phyloP scores from a whole-genome alignment of 2,113 vertebrate species.

The Numenius arquata region DNA sequence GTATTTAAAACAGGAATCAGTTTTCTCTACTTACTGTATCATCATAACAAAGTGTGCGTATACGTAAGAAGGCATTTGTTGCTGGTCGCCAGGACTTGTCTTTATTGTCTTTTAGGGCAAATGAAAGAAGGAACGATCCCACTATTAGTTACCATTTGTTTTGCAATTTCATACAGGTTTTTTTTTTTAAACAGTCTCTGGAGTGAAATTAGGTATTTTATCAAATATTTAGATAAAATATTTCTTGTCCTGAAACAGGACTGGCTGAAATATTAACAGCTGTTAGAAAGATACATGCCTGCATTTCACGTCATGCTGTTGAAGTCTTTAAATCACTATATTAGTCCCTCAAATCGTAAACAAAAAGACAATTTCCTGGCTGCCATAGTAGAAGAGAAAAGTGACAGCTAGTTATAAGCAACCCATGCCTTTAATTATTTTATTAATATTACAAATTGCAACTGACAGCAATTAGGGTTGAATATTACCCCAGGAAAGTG shows the following conservation, averaged over 20 bases:
- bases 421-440: neutral
- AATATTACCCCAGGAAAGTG: constrained; percentile 2
- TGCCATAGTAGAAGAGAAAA: neutral
- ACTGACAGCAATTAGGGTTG: constrained; percentile 16
- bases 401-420: neutral
- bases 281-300: neutral
- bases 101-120: neutral
- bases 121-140: neutral
- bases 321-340: neutral
- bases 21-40: neutral
- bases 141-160: neutral
- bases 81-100: neutral
- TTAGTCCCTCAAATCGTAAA: neutral
- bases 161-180: neutral
- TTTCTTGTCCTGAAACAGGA: neutral
- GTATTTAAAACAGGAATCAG: neutral
- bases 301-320: neutral
- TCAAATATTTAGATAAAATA: neutral
- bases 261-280: neutral
- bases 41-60: neutral
- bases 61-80: neutral
- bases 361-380: neutral
- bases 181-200: neutral
- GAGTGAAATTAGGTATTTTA: neutral
- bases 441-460: constrained; percentile 14